phyloP scores from a whole-genome alignment of 2,888 invertebrate species.

The Silvanus unidentatus region DNA sequence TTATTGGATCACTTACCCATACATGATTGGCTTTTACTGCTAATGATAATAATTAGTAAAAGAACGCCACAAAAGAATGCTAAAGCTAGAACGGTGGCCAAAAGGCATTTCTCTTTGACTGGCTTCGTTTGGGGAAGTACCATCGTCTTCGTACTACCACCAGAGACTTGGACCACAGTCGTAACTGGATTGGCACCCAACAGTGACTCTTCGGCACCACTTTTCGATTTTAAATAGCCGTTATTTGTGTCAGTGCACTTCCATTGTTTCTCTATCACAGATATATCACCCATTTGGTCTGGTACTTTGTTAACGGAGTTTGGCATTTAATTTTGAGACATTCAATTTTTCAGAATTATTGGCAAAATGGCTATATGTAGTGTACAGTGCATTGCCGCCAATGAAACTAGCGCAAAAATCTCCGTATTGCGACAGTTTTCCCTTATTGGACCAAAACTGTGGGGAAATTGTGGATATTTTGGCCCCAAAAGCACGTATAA shows the following conservation, averaged over 20 bases:
- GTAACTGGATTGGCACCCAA: conserved; percentile 26
- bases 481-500: too few species aligned
- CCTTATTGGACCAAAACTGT: too few species aligned
- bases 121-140: conserved; percentile 31
- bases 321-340: conserved; percentile 1
- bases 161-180: conserved; percentile 41
- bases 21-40: conserved; percentile 29
- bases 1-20: conserved; percentile 39
- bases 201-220: conserved; percentile 25
- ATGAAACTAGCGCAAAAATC: too few species aligned
- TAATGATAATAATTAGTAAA: conserved; percentile 32
- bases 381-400: too few species aligned
- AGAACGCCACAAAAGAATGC: conserved; percentile 35
- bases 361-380: too few species aligned
- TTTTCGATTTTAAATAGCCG: conserved; percentile 32
- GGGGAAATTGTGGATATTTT: too few species aligned
- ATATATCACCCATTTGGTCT: conserved; percentile 3
- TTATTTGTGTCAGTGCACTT: conserved; percentile 26
- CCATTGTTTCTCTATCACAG: conserved; percentile 6
- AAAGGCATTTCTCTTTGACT: conserved; percentile 37
- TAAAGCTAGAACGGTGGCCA: conserved; percentile 35
- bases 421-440: too few species aligned
- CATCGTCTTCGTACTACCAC: conserved; percentile 39
- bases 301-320: conserved; percentile 8
- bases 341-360: too few species aligned